Percentiles rank a stretch among this genome's conserved stretches.
phyloP scores from a whole-genome alignment of 2,888 invertebrate species.

The Hemistola chrysoprasaria region DNA sequence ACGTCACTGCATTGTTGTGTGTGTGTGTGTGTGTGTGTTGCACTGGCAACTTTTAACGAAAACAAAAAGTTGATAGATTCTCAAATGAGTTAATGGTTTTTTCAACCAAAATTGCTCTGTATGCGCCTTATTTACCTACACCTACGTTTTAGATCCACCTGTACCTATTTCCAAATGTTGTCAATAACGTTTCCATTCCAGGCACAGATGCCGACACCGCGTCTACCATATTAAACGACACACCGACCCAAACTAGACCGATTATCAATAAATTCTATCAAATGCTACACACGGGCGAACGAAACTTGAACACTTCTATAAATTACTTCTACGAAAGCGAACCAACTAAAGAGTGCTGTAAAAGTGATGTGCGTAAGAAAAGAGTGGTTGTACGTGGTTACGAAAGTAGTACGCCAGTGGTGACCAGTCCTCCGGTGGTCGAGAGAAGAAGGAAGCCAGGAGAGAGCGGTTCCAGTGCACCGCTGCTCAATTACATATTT shows the following conservation, averaged over 20 bases:
- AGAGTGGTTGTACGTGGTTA: slow-evolving; percentile 54
- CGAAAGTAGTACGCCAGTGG: slow-evolving; percentile 37
- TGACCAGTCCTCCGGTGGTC: slow-evolving; percentile 41
- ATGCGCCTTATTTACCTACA: too few species aligned
- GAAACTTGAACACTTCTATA: slow-evolving; percentile 31
- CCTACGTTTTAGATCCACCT: too few species aligned
- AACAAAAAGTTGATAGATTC: too few species aligned
- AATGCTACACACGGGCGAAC: slow-evolving; percentile 60
- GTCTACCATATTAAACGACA: slow-evolving; percentile 50
- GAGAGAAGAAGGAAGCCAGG: slow-evolving; percentile 64
- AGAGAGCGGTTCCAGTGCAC: slow-evolving; percentile 70
- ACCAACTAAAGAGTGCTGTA: background rate
- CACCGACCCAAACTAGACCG: slow-evolving; percentile 47
- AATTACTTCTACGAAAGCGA: slow-evolving; percentile 42
- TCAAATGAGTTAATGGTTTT: too few species aligned
- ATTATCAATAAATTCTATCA: slow-evolving; percentile 70
- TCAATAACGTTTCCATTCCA: slow-evolving; percentile 37
- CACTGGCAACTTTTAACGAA: too few species aligned
- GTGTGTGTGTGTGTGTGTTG: too few species aligned
- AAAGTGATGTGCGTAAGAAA: slow-evolving; percentile 37
- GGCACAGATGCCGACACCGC: slow-evolving; percentile 64
- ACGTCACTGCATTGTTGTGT: too few species aligned
- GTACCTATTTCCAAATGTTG: slow-evolving; percentile 3
- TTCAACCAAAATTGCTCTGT: too few species aligned
- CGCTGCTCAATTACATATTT: slow-evolving; percentile 72